phyloP scores from a whole-genome alignment of 2,888 invertebrate genomes.

The Molorchus minor region DNA sequence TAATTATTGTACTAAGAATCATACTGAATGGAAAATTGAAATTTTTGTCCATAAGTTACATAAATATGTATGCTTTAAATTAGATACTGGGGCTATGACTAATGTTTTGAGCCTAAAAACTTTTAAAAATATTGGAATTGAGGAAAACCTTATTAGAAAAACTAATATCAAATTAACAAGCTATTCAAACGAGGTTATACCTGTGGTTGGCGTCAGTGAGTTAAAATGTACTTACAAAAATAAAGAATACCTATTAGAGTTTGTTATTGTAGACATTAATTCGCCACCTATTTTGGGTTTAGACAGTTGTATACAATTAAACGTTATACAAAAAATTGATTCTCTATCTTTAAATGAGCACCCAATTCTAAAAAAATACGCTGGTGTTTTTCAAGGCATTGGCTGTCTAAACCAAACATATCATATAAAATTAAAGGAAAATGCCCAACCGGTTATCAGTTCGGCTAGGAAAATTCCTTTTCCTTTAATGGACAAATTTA shows the following conservation, averaged over 20 bases:
- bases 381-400: no score
- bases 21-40: neutral
- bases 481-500: conserved; percentile 8
- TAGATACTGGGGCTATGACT: conserved; percentile 16
- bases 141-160: neutral
- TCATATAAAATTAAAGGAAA: neutral
- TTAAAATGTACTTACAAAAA: conserved; percentile 16
- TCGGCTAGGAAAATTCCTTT: no score
- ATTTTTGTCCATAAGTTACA: neutral
- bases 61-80: conserved; percentile 5
- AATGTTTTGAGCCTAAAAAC: conserved; percentile 13
- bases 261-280: conserved; percentile 13
- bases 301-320: conserved; percentile 7
- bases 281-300: conserved; percentile 13
- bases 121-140: conserved; percentile 9
- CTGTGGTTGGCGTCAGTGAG: conserved; percentile 3
- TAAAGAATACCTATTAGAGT: neutral
- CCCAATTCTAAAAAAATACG: neutral
- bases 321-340: conserved; percentile 13
- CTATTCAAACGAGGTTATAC: conserved; percentile 20
- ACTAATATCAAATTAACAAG: conserved; percentile 16
- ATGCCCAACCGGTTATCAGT: no score
- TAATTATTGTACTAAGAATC: no score
- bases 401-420: no score
- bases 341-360: neutral